Conservation (phyloP, 2,888 invertebrate species). For the Flexamia atlantica region DNA sequence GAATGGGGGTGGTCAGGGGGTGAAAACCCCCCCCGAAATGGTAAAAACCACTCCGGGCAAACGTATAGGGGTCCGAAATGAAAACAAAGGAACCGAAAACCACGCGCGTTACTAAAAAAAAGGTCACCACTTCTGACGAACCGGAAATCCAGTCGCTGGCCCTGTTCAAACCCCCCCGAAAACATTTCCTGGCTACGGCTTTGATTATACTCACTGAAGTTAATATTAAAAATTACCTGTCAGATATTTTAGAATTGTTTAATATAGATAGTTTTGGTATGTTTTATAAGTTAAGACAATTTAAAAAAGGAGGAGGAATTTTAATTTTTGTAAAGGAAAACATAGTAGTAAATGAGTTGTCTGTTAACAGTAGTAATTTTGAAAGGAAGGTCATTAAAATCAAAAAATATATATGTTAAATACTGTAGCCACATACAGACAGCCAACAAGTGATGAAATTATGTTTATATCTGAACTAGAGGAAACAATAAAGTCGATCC, state of each 20-base stretch:
- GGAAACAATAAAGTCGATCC: not conserved
- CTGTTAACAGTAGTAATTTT: not conserved
- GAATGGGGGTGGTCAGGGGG: too few species aligned
- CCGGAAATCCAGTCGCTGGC: too few species aligned
- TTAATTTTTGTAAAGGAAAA: not conserved
- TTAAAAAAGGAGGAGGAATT: not conserved
- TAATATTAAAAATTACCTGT: not conserved
- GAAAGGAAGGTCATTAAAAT: not conserved
- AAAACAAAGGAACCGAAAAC: too few species aligned
- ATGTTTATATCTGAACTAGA: not conserved
- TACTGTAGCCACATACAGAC: not conserved
- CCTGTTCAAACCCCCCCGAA: too few species aligned
- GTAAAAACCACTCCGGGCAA: too few species aligned
- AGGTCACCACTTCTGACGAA: too few species aligned
- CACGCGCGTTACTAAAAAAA: too few species aligned
- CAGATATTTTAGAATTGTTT: not conserved
- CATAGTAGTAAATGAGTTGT: not conserved
- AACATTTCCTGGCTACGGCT: too few species aligned
- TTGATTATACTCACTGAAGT: not conserved
- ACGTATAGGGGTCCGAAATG: too few species aligned
- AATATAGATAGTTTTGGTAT: not conserved
- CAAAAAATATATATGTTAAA: not conserved
- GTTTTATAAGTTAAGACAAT: not conserved
- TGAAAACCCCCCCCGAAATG: too few species aligned
- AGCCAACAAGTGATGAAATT: not conserved